Base-by-base conservation (phyloP, 64 coral and sea anemone species). In the Hydrozoanthus tunicans region DNA sequence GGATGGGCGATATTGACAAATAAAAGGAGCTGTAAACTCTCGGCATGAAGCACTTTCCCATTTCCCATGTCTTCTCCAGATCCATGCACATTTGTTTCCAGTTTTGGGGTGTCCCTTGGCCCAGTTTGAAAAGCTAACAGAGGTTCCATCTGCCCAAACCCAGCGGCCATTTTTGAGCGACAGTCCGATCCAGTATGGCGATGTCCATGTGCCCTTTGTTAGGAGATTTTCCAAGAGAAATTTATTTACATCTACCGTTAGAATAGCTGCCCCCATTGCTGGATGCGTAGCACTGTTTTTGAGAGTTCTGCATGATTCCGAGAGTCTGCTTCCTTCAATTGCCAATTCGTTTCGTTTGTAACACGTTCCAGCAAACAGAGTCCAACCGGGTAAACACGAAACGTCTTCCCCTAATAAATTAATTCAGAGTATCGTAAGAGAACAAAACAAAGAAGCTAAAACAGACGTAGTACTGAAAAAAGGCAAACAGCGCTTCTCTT, bases 121-220 rank as follows among this genome's bases (percentile, higher is more conserved):
- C 79, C 79, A 81, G 58, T 81, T 81, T 63, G 79, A 13, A 43
- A 62, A 81, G 0, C 11, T 60, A 10, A 81, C 58, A 51, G 8
- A 5, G 25, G 79, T 62, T 6, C 79, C 25, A 63, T 51, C 11
- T 11, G 11, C 79, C 79, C 79, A 81, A 51, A 43, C 5, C 79
- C 79, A 81, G 10, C 56, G 12, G n/a, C 59, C 17, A 24, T 0
- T 63, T 14, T 6, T 14, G 51, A 63, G 13, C 3, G 25, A 59
- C 7, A 81, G 59, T 64, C 79, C 79, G 9, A 81, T 64, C 79
- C 79, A 81, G 15, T 81, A 81, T 24, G 79, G 58, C 5, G 59
- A 81, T 63, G 53, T 61, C 55, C n/a, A 56, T 12, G 78, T 58
- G 55, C n/a, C 78, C 5, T 20, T 59, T 17, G 15, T 10, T 56